Percentiles rank a stretch among this genome's conserved stretches.
Evolutionary conservation across 2,113 vertebrate species (phyloP).

Genomic region (Cairina moschata): DNA sequence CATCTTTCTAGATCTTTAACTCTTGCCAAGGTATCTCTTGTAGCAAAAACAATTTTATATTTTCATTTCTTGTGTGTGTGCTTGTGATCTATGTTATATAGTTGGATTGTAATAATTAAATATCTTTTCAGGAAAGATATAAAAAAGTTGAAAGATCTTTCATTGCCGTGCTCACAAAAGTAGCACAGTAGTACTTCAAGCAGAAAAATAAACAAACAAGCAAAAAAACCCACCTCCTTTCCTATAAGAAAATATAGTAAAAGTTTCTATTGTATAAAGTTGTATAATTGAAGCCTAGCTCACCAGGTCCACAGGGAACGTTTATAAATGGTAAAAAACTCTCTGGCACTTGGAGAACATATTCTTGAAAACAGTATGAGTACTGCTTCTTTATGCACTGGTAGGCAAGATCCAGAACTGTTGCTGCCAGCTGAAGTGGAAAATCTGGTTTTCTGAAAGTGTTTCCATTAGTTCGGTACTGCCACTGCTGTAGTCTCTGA

Average conservation of each 20-base stretch:
- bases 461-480: neutral
- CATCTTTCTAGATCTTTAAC: neutral
- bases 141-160: neutral
- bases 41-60: neutral
- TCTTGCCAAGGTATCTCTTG: neutral
- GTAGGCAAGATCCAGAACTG: neutral
- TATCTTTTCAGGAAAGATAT: neutral
- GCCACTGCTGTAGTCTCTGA: neutral
- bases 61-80: neutral
- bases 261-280: neutral
- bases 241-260: neutral
- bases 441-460: neutral
- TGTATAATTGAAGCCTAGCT: neutral
- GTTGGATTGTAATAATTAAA: constrained; percentile 3
- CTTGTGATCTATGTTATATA: neutral
- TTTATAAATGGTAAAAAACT: neutral
- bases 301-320: neutral
- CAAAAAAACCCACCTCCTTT: neutral
- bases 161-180: rapidly evolving
- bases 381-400: neutral
- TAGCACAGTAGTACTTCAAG: neutral
- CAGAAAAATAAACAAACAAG: neutral
- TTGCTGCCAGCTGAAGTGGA: neutral
- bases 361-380: neutral
- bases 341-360: rapidly evolving